These are phyloP conservation scores for Seriola quinqueradiata DNA, from an alignment of 2,113 vertebrate genomes.

Conservation along the genomic window DNA sequence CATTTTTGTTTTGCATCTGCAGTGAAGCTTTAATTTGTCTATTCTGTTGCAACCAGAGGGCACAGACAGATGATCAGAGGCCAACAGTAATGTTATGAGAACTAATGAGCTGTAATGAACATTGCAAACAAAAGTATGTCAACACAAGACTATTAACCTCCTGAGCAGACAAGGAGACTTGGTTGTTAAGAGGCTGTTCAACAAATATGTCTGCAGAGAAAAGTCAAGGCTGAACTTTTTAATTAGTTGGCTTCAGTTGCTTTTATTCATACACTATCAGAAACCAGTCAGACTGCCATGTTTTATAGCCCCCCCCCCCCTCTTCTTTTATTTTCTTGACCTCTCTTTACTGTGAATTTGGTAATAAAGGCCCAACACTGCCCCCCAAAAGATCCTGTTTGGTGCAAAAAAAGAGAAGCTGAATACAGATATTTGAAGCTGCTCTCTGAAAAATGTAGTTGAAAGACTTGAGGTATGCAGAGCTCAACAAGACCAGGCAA, in stretches of 20 bases:
- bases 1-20: background rate
- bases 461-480: background rate
- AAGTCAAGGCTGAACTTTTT: background rate
- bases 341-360: too few species aligned
- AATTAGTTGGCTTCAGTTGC: background rate
- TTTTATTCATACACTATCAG: too few species aligned
- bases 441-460: background rate
- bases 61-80: background rate
- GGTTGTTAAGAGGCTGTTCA: background rate
- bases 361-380: too few species aligned
- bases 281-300: too few species aligned
- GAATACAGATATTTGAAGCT: background rate
- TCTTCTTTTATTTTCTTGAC: too few species aligned
- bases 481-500: conserved; percentile 4
- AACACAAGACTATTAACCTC: background rate
- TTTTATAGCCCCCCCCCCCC: too few species aligned
- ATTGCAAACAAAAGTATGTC: background rate
- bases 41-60: background rate
- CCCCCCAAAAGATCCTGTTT: too few species aligned
- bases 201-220: too few species aligned
- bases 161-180: background rate
- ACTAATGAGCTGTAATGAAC: background rate
- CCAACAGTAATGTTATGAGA: background rate
- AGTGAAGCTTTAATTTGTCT: too few species aligned
- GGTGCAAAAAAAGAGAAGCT: background rate